phyloP scores from a whole-genome alignment of 2,797 vertebrate genomes.

The Masticophis lateralis region DNA sequence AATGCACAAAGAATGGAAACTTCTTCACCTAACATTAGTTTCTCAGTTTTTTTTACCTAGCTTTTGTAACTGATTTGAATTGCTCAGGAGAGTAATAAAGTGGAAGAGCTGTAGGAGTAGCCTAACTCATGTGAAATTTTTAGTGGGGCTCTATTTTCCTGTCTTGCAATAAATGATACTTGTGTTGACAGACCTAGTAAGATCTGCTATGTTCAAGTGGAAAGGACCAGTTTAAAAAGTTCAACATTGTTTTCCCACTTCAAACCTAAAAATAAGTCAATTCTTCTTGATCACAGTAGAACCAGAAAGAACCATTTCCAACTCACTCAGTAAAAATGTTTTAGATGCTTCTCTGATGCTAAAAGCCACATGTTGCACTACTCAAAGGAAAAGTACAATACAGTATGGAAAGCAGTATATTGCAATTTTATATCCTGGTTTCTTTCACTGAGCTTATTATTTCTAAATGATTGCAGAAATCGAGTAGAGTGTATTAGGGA shows the following conservation, averaged over 20 bases:
- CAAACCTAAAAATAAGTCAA: conserved; percentile 36
- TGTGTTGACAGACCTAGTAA: conserved; percentile 37
- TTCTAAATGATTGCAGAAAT: conserved; percentile 5
- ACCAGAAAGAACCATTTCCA: conserved; percentile 45
- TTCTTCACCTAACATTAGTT: neutral
- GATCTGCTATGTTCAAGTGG: conserved; percentile 27
- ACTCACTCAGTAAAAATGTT: conserved; percentile 54
- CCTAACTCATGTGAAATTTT: conserved; percentile 32
- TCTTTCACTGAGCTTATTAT: conserved; percentile 26
- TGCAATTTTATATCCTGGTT: conserved; percentile 53
- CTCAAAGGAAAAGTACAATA: conserved; percentile 42
- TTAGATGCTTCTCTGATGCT: conserved; percentile 56
- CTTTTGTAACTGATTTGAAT: conserved; percentile 2
- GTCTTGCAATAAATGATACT: conserved; percentile 44
- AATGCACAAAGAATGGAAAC: neutral
- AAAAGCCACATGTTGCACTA: conserved; percentile 42
- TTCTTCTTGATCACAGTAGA: conserved; percentile 57
- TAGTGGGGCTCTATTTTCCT: conserved; percentile 26
- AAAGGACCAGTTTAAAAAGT: conserved; percentile 9
- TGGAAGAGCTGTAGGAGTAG: conserved; percentile 15
- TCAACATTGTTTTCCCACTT: conserved; percentile 37
- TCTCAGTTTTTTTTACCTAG: neutral
- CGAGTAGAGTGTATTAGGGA: neutral
- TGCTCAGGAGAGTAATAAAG: neutral
- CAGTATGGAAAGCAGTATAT: conserved; percentile 47